These are phyloP conservation scores for Oedothorax gibbosus DNA, from an alignment of 1,140 invertebrate species.

Conservation along the genomic window DNA sequence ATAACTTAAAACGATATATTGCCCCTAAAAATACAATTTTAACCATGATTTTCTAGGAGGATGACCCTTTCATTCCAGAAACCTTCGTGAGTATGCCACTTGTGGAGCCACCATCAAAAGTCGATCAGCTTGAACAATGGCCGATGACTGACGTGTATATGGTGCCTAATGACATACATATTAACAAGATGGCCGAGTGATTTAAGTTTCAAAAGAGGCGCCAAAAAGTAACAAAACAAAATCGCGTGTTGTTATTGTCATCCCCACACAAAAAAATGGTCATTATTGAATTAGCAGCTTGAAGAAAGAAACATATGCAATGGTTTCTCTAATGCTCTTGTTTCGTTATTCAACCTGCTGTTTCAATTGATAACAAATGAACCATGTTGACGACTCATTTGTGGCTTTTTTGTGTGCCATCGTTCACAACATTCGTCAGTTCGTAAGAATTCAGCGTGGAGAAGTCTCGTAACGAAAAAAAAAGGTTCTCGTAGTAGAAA, in stretches of 20 bases:
- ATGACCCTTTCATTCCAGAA: constrained; percentile 19
- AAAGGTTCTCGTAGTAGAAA: neutral
- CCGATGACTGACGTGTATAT: neutral
- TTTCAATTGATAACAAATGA: constrained; percentile 56
- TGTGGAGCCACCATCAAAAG: constrained; percentile 26
- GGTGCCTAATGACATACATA: constrained; percentile 46
- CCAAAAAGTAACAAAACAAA: neutral
- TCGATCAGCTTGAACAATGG: constrained; percentile 50
- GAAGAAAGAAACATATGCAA: too few relatives aligned
- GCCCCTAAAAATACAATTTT: constrained; percentile 14
- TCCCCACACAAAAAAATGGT: constrained; percentile 50
- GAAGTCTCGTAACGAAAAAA: constrained; percentile 13
- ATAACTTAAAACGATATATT: neutral
- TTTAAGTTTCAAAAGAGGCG: constrained; percentile 30
- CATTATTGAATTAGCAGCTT: neutral
- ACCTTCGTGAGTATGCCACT: constrained; percentile 27
- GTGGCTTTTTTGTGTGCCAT: neutral
- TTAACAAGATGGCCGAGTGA: constrained; percentile 44
- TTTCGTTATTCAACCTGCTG: too few relatives aligned
- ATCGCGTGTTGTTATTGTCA: constrained; percentile 32
- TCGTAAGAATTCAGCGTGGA: constrained; percentile 11
- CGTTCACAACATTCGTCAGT: constrained; percentile 41
- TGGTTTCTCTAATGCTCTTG: too few relatives aligned
- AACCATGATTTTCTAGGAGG: constrained; percentile 37
- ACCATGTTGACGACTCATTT: constrained; percentile 50